Evolutionary conservation across 2,888 invertebrate species (phyloP), one percentile per base, ranked within the genome.

Genomic region (Xestoiulus laeticollis): DNA sequence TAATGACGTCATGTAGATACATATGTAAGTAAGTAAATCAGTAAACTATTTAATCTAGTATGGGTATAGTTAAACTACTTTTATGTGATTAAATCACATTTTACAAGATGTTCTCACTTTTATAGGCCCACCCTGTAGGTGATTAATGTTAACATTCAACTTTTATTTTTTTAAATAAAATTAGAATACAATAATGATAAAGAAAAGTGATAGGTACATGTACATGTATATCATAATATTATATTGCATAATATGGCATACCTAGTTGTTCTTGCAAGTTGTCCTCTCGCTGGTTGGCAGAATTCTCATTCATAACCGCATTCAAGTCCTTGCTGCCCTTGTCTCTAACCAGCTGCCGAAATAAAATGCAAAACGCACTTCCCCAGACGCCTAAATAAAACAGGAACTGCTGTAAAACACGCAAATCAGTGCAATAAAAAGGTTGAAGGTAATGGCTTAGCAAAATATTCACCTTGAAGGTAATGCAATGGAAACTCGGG

Each of bases 331-430:
- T 90, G 59, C 88, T 89, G 26, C 90, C 90, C 87, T 91, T 91
- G 87, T 92, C 92, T 30, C 91, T 91, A 30, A 92, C 89, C 33
- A 92, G 90, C 32, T 92, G 90, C 89, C 92, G 92, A 89, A 93
- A 92, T 26, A 92, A 91, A 82, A 93, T 92, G 89, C 92, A 92
- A 89, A 92, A 93, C 0, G 93, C 93, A 90, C 92, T 93, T 43
- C 93, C 93, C 93, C 93, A 93, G 68, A 93, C 91, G 32, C 93
- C 93, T 89, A 30, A 19, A 85, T 22, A 68, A 68, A 10, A 26
- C 5, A 10, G 32, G 44, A 84, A 84, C 84, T 43, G 12, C 33
- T 32, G 43, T 8, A 32, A 84, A 84, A 84, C n/a, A 84, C 8
- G 22, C n/a, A n/a, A 22, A 22, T 10, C 2, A 68, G 68, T 22